These are phyloP conservation scores for Sinopyrophorus schimmeli DNA, from an alignment of 2,888 invertebrate genomes.

Conservation along the genomic window DNA sequence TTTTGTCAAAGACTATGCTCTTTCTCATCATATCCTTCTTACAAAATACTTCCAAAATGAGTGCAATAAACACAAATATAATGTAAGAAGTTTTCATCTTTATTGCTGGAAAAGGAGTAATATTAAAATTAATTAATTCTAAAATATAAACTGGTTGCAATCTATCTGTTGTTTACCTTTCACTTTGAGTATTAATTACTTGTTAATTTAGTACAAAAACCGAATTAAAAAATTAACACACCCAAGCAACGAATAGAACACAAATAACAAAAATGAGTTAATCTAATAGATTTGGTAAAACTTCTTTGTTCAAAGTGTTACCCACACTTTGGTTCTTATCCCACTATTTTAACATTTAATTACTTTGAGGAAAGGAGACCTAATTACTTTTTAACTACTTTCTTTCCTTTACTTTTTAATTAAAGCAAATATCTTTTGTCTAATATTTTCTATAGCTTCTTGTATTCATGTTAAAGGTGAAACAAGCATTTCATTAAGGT, in stretches of 20 bases:
- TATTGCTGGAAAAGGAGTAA: slow-evolving; percentile 4
- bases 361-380: no score
- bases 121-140: neutral
- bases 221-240: neutral
- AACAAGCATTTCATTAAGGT: slow-evolving; percentile 10
- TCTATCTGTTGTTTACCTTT: no score
- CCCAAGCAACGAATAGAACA: slow-evolving; percentile 7
- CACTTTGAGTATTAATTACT: neutral
- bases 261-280: slow-evolving; percentile 1
- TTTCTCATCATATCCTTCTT: slow-evolving; percentile 77
- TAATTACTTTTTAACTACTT: neutral
- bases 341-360: no score
- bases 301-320: slow-evolving; percentile 11
- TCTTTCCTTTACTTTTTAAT: neutral
- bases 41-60: slow-evolving; percentile 42
- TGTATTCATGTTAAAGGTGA: slow-evolving; percentile 15
- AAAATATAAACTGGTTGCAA: neutral
- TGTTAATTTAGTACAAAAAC: neutral
- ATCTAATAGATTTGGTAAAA: slow-evolving; percentile 11
- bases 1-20: slow-evolving; percentile 77
- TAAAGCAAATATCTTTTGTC: neutral
- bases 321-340: slow-evolving; percentile 14
- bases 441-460: slow-evolving; percentile 10
- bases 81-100: slow-evolving; percentile 24
- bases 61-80: slow-evolving; percentile 16